A percentile compares a stretch with the other conserved stretches of the same genome.
phyloP scores from a whole-genome alignment of 2,113 vertebrate genomes.

The Istiophorus platypterus region DNA sequence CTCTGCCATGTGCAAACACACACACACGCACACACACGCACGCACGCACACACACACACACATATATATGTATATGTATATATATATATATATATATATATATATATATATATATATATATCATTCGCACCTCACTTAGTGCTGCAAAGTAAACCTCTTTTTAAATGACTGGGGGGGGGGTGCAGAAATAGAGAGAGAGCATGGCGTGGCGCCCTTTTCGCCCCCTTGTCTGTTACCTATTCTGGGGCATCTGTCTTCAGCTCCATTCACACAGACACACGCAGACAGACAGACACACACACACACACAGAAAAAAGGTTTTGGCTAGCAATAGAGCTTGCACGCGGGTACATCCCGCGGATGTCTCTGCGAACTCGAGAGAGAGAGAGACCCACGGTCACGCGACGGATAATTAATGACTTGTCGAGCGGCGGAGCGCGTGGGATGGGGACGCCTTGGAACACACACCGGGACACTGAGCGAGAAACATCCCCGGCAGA shows the following conservation, averaged over 20 bases:
- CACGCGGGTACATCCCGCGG: constrained; percentile 60
- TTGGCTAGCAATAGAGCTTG: constrained; percentile 17
- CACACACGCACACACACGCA: background rate
- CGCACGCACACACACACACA: constrained; percentile 13
- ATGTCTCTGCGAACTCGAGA: constrained; percentile 62
- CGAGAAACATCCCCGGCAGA: constrained; percentile 68
- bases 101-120: too few relatives aligned
- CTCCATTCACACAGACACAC: constrained; percentile 53
- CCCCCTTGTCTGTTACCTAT: constrained; percentile 70
- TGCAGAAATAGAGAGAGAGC: background rate
- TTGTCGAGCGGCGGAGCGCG: constrained; percentile 71
- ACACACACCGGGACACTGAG: constrained; percentile 56
- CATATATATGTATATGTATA: too few relatives aligned
- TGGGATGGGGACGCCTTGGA: constrained; percentile 65
- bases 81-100: too few relatives aligned
- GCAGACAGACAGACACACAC: constrained; percentile 50
- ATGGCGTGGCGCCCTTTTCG: constrained; percentile 35
- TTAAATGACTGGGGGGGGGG: constrained; percentile 23
- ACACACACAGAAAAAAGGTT: constrained; percentile 65
- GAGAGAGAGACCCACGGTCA: constrained; percentile 74
- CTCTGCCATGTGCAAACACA: constrained; percentile 8
- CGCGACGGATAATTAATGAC: constrained; percentile 86
- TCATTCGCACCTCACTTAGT: background rate
- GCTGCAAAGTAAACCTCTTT: constrained; percentile 52
- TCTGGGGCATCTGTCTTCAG: constrained; percentile 73